Base-by-base conservation (phyloP, 1,140 invertebrate species). In the Copidosoma floridanum region DNA sequence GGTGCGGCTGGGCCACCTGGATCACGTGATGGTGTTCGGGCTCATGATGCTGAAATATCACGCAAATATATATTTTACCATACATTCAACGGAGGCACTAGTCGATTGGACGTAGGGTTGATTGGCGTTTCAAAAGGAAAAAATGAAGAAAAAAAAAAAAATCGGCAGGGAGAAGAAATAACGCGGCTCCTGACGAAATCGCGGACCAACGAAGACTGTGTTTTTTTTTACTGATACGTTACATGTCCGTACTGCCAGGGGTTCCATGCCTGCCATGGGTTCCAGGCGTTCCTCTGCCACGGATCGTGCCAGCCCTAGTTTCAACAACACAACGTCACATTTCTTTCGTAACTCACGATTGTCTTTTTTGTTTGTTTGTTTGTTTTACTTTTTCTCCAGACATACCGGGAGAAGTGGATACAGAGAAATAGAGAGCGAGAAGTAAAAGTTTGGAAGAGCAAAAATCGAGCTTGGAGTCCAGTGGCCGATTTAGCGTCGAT, bases 1-100 rank as follows among this genome's bases (percentile, higher is more conserved):
- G 62, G n/a, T 65, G 66, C 21, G 71, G 75, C 51, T 77, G 76
- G 10, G 68, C 68, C 14, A 75, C 64, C 35, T 73, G 70, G 47
- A 79, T 68, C 20, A 68, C 72, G 44, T 76, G 72, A 41, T 73
- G 68, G 35, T 74, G 69, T 21, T 70, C 67, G 37, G 70, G 69
- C 41, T 61, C 68, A 56, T 73, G 74, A 40, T 74, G 70, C 65
- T 68, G 46, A 3, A 38, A 55, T 29, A n/a, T 26, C 12, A 58
- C 29, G 12, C 29, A 32, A 32, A 32, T 32, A 32, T 32, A 32
- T 32, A 32, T 32, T 32, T 32, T 7, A 32, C 29, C 29, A 32
- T n/a, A n/a, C n/a, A n/a, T n/a, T n/a, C n/a, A n/a, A n/a, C n/a
- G n/a, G n/a, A n/a, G n/a, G n/a, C n/a, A n/a, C n/a, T n/a, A n/a